Evolutionary conservation across 2,888 invertebrate species (phyloP).

Genomic region (Stenchaetothrips biformis): DNA sequence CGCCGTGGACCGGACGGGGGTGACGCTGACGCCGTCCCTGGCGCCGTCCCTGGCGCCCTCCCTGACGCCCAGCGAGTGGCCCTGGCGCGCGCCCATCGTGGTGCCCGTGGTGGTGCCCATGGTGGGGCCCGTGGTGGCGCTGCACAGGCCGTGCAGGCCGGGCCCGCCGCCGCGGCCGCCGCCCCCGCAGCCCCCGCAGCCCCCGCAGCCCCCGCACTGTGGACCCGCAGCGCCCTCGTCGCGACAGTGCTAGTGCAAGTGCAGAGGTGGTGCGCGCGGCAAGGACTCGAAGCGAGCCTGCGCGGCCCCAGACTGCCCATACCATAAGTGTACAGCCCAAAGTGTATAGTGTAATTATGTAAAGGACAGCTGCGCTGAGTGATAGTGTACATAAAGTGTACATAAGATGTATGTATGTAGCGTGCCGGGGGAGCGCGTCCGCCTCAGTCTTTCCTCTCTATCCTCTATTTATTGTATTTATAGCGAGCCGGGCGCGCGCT

Average conservation of each 20-base stretch:
- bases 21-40: too few relatives aligned
- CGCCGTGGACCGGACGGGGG: neutral
- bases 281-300: neutral
- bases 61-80: neutral
- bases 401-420: slow-evolving; percentile 15
- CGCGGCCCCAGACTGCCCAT: neutral
- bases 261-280: neutral
- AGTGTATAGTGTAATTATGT: slow-evolving; percentile 25
- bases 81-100: slow-evolving; percentile 9
- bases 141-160: slow-evolving; percentile 13
- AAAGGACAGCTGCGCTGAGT: slow-evolving; percentile 11
- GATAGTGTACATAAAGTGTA: slow-evolving; percentile 7
- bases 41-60: too few relatives aligned
- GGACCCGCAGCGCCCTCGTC: too few relatives aligned
- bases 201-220: slow-evolving; percentile 12
- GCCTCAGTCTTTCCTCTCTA: slow-evolving; percentile 10
- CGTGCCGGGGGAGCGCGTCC: slow-evolving; percentile 15
- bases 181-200: neutral
- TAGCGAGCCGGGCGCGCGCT: slow-evolving; percentile 21
- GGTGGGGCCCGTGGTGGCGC: slow-evolving; percentile 2
- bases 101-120: neutral
- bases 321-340: neutral
- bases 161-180: neutral
- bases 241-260: slow-evolving; percentile 5
- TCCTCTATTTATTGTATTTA: slow-evolving; percentile 24